A percentile compares a stretch with the other conserved stretches of the same genome.
Evolutionary conservation across 2,797 vertebrate genomes (phyloP).

Genomic region (Miichthys miiuy): DNA sequence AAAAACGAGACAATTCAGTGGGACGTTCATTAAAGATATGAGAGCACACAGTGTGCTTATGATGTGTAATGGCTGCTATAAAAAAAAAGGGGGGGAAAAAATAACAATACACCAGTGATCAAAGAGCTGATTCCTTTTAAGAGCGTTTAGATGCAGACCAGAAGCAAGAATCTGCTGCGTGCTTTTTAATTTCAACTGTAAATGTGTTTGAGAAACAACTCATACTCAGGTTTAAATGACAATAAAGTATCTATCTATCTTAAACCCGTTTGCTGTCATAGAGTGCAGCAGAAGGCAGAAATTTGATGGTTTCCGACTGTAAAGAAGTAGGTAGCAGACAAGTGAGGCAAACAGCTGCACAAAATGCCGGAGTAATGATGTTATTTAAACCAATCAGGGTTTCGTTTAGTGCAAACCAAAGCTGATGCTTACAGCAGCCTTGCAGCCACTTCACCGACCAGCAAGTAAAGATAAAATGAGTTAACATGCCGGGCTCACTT

Average conservation of each 20-base stretch:
- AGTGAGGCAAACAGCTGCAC: not conserved
- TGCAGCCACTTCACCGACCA: not conserved
- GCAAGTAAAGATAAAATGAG: not conserved
- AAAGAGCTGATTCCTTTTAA: slow-evolving; percentile 17
- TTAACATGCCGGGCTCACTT: not conserved
- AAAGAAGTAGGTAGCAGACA: not conserved
- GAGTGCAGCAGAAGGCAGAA: not conserved
- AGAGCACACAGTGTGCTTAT: slow-evolving; percentile 32
- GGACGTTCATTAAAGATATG: slow-evolving; percentile 56
- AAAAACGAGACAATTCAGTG: slow-evolving; percentile 35
- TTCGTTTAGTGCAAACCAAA: slow-evolving; percentile 1
- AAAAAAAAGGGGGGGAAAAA: slow-evolving; percentile 43
- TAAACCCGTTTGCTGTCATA: slow-evolving; percentile 1
- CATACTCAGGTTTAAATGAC: not conserved
- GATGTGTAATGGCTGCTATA: slow-evolving; percentile 39
- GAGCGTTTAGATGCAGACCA: slow-evolving; percentile 18
- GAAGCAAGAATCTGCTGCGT: slow-evolving; percentile 1
- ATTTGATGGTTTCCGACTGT: not conserved
- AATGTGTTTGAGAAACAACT: not conserved
- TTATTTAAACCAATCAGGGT: not conserved
- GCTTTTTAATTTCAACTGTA: slow-evolving; percentile 14
- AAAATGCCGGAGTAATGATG: not conserved
- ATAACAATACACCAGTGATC: slow-evolving; percentile 39
- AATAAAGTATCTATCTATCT: too few relatives aligned
- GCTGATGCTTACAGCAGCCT: not conserved